These are phyloP conservation scores for Merodon equestris DNA, from an alignment of 2,888 invertebrate species.

Conservation along the genomic window DNA sequence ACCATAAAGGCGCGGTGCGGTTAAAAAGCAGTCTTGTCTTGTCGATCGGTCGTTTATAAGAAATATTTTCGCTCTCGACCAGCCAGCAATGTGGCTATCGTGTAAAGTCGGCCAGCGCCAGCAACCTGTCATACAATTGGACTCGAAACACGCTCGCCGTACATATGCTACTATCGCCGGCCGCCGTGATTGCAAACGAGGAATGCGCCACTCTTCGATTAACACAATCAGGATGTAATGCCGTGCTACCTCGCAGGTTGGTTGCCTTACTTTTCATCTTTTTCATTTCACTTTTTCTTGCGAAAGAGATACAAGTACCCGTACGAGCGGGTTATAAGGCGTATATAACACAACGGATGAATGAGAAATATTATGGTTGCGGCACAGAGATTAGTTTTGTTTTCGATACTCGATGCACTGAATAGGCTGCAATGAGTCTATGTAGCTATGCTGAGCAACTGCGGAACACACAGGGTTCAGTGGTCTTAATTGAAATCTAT, in stretches of 20 bases:
- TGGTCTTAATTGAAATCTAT: conserved; percentile 65
- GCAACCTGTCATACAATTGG: conserved; percentile 52
- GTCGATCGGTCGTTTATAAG: conserved; percentile 8
- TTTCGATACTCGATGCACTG: conserved; percentile 32
- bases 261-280: conserved; percentile 57
- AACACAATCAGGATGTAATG: conserved; percentile 59
- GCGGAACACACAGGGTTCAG: conserved; percentile 54
- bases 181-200: conserved; percentile 25
- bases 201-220: conserved; percentile 44
- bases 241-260: background rate
- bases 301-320: conserved; percentile 29
- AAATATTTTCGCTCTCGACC: conserved; percentile 42
- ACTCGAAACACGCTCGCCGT: conserved; percentile 28
- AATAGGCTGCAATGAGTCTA: background rate
- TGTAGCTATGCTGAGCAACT: background rate
- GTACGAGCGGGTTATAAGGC: too few species aligned
- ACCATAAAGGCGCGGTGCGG: conserved; percentile 15
- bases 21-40: conserved; percentile 13
- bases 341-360: background rate
- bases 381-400: conserved; percentile 52
- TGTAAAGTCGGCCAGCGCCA: conserved; percentile 37
- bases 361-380: conserved; percentile 10
- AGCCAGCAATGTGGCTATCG: conserved; percentile 33
- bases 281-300: conserved; percentile 59
- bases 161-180: conserved; percentile 14